Evolutionary conservation across 2,888 invertebrate species (phyloP), one percentile per base, ranked within the genome.

Genomic region (Hydriomena furcata): DNA sequence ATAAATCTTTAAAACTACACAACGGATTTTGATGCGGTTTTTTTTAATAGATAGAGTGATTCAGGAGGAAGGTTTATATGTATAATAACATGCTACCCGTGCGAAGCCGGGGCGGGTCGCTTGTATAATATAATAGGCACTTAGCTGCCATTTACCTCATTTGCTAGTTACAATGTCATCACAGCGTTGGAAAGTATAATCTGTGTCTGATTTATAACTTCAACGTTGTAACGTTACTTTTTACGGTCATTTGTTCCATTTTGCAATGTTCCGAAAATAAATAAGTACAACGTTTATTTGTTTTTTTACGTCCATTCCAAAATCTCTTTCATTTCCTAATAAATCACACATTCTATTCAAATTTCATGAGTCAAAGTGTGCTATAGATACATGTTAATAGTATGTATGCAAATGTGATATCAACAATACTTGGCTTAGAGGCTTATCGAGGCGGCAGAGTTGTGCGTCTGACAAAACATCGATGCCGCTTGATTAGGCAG

Each of bases 381-480:
- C n/a, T 46, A 30, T 46, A 28, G 31, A 35, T 35, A 36, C 17
- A 40, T 40, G 30, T 17, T 41, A 35, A 21, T 52, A 52, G 20
- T 46, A 37, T 46, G 45, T 41, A 52, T 43, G 47, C 43, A 52
- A 52, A 52, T 52, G 47, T 42, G 47, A 34, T 47, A 47, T 52
- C 52, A 52, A 52, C 52, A 52, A 47, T 47, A 32, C 34, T 43
- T 47, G 47, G 52, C 43, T 52, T 52, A 48, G 43, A 52, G 63
- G 75, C 66, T 77, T 75, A 74, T 72, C 67, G 61, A 54, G 52
- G 45, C 53, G 49, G 54, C 38, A 52, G 58, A 64, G 52, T 58
- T 46, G 52, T 55, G 62, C 64, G 76, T 62, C 81, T 83, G 82
- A 74, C 80, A 84, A 79, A 84, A 84, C 81, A 83, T 67, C 62